A percentile compares a stretch with the other conserved stretches of the same genome.
Evolutionary conservation across 2,113 vertebrate genomes (phyloP).

Genomic region (Brienomyrus longianalis): DNA sequence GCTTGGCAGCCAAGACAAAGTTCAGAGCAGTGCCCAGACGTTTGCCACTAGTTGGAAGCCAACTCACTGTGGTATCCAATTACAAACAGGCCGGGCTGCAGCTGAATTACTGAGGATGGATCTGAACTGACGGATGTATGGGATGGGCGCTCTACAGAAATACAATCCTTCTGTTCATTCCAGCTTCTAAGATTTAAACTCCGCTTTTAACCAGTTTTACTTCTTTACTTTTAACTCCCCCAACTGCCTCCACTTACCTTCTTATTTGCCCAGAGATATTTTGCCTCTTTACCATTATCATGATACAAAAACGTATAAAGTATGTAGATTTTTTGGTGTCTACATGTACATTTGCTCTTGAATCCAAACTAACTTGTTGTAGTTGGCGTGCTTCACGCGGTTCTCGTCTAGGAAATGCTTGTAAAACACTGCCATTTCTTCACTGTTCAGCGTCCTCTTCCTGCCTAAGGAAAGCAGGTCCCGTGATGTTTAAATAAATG

Average conservation of each 20-base stretch:
- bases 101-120: neutral
- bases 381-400: slow-evolving; percentile 70
- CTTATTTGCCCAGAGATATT: neutral
- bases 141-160: neutral
- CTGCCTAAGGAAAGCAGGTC: slow-evolving; percentile 60
- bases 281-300: neutral
- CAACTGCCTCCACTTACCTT: neutral
- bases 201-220: neutral
- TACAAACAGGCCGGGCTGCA: neutral
- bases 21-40: neutral
- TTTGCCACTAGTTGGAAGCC: neutral
- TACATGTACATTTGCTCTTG: neutral
- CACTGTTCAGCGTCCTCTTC: slow-evolving; percentile 64
- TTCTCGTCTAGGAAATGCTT: slow-evolving; percentile 84
- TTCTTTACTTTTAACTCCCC: neutral
- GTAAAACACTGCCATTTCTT: slow-evolving; percentile 92
- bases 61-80: neutral
- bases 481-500: slow-evolving; percentile 11
- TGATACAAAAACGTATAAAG: neutral
- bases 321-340: too few relatives aligned
- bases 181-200: neutral
- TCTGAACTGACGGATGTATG: neutral
- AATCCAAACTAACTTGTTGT: slow-evolving; percentile 76
- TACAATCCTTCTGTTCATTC: slow-evolving; percentile 6
- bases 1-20: neutral